Conservation (phyloP, 2,888 invertebrate genomes). For the Cerastoderma edule region DNA sequence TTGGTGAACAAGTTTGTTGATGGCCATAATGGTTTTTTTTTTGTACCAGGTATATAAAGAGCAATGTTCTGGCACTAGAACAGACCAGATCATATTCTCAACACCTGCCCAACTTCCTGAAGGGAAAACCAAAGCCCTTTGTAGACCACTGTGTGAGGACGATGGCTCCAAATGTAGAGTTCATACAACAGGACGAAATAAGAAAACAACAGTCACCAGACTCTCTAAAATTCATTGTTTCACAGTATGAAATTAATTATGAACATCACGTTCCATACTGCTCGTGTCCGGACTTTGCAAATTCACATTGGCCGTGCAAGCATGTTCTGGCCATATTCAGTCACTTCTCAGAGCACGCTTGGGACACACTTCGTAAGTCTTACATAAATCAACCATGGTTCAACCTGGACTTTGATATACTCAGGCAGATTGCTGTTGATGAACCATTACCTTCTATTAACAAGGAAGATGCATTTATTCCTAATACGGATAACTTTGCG, state of each 20-base stretch:
- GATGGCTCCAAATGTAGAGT: constrained; percentile 3
- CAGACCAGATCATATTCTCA: neutral
- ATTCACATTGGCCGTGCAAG: constrained; percentile 26
- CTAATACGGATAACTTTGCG: constrained; percentile 2
- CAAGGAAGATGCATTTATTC: neutral
- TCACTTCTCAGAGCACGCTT: constrained; percentile 24
- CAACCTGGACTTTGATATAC: constrained; percentile 14
- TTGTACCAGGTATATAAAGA: constrained; percentile 1
- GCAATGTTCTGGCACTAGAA: neutral
- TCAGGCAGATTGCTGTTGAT: constrained; percentile 5
- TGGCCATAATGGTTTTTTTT: neutral
- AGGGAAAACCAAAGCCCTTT: constrained; percentile 5
- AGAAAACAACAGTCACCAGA: neutral
- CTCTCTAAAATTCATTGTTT: constrained; percentile 1
- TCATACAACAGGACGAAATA: neutral
- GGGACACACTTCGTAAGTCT: neutral
- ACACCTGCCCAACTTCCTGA: constrained; percentile 3
- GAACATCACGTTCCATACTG: constrained; percentile 19
- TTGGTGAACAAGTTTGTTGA: constrained; percentile 1
- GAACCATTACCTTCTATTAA: constrained; percentile 2
- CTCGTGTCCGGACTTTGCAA: constrained; percentile 22
- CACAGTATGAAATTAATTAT: constrained; percentile 17
- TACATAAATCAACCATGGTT: constrained; percentile 22
- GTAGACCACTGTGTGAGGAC: neutral
- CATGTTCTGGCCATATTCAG: constrained; percentile 20